A percentile compares a stretch with the other conserved stretches of the same genome.
These are phyloP conservation scores for Anthoscopus minutus DNA, from an alignment of 2,113 vertebrate genomes.

Conservation along the genomic window DNA sequence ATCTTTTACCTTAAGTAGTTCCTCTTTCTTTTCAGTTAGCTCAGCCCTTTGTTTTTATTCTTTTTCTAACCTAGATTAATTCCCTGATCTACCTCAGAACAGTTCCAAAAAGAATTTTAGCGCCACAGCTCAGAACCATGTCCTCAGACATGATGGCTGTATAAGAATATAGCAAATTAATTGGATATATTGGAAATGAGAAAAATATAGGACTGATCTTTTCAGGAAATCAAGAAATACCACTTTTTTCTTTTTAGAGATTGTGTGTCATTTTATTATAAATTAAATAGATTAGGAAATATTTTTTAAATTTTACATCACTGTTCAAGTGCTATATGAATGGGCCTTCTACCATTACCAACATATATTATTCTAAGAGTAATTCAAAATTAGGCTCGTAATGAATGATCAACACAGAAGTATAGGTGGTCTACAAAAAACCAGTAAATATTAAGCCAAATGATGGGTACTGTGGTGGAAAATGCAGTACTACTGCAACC, in stretches of 20 bases:
- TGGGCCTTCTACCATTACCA: background rate
- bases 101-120: background rate
- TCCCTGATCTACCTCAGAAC: background rate
- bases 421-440: background rate
- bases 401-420: background rate
- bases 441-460: background rate
- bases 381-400: background rate
- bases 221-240: background rate
- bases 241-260: background rate
- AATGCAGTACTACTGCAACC: background rate
- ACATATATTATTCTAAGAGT: background rate
- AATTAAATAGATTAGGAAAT: background rate
- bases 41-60: background rate
- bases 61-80: background rate
- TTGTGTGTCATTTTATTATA: background rate
- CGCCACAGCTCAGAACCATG: background rate
- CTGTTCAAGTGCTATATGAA: background rate
- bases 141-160: background rate
- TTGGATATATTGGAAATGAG: background rate
- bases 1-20: background rate
- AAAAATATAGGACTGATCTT: background rate
- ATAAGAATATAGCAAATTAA: background rate
- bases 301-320: accelerated
- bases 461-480: accelerated
- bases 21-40: background rate